Evolutionary conservation across 2,113 vertebrate genomes (phyloP), one percentile per base, ranked within the genome.

Genomic region (Erinaceus europaeus): DNA sequence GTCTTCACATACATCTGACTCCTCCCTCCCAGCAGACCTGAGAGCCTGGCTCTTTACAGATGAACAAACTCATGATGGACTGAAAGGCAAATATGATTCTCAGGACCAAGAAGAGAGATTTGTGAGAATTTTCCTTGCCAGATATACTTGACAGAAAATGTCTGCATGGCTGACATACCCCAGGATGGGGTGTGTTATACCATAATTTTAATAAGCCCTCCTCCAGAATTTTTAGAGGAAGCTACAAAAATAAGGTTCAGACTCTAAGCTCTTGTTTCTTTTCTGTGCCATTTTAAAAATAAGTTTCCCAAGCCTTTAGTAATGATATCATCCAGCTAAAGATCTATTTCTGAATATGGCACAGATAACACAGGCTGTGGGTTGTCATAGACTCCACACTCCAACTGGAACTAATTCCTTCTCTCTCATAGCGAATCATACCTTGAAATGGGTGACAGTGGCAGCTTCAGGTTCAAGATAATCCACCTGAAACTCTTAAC

Each of bases 341-440:
- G 84, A 62, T 79, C 80, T 90, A 72, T 93, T 93, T 90, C 80
- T 92, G 87, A 83, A 86, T 34, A 78, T 75, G 32, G 64, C 84
- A 90, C 29, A 79, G 76, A 83, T 44, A 76, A 85, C 46, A 32
- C 32, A 72, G 53, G 62, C 75, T 79, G 55, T 44, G 84, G 68
- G 50, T 32, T 80, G 59, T 68, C 36, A n/a, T 34, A 46, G 40
- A 68, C 80, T 80, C 80, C 44, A 79, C 76, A 84, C 52, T 57
- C 67, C 89, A 93, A 87, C 80, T 90, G 77, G 57, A 62, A 83
- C 75, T 53, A 72, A 79, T 78, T 79, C 55, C 67, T 80, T 52
- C 55, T 75, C 73, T 55, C 55, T 78, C 23, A 5, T 21, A 46
- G 52, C 55, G 42, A 36, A 27, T 59, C n/a, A n/a, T n/a, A 50